phyloP scores from a whole-genome alignment of 2,797 vertebrate genomes.

The Macroramphosus scolopax region DNA sequence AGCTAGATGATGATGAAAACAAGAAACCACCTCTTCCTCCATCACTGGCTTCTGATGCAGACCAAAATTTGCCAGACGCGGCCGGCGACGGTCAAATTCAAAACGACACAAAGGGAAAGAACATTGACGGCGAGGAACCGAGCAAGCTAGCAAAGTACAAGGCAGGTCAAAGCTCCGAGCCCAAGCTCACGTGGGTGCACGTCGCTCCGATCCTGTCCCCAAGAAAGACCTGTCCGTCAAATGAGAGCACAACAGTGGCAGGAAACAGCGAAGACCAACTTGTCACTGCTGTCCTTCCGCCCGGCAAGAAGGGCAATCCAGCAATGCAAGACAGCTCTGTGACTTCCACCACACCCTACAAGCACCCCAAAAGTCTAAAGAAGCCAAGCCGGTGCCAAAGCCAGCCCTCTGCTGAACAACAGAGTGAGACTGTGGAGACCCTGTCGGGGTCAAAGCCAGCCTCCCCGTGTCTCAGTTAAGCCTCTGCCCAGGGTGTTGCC shows the following conservation, averaged over 20 bases:
- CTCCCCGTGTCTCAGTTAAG: constrained; percentile 44
- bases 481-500: constrained; percentile 50
- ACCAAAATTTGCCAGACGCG: constrained; percentile 11
- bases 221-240: constrained; percentile 56
- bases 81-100: constrained; percentile 14
- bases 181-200: constrained; percentile 86
- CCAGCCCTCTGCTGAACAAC: constrained; percentile 58
- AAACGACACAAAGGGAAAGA: constrained; percentile 38
- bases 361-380: constrained; percentile 49
- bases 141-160: constrained; percentile 46
- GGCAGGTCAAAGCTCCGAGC: constrained; percentile 68
- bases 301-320: constrained; percentile 59
- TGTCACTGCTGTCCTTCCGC: constrained; percentile 17
- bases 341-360: constrained; percentile 64
- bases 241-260: constrained; percentile 24
- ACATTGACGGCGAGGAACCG: constrained; percentile 29
- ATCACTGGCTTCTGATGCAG: constrained; percentile 4
- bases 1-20: constrained; percentile 14
- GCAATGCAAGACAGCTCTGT: constrained; percentile 80
- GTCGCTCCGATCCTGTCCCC: constrained; percentile 81
- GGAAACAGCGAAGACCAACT: constrained; percentile 29
- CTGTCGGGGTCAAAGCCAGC: constrained; percentile 43
- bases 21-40: constrained; percentile 7
- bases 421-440: constrained; percentile 27
- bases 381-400: constrained; percentile 69